Conservation (phyloP, 2,888 invertebrate species). For the Apotomis betuletana region DNA sequence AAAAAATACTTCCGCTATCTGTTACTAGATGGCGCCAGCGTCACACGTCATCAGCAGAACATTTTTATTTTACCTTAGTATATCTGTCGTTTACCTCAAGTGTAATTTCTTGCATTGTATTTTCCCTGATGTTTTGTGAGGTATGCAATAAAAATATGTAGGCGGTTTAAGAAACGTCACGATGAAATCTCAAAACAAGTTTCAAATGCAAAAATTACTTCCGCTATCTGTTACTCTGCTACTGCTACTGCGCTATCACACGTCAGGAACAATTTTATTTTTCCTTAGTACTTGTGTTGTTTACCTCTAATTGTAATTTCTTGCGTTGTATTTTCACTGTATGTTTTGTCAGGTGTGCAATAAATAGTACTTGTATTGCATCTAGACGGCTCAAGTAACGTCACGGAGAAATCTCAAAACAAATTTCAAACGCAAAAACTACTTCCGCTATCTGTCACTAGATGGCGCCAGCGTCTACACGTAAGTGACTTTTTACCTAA, state of each 20-base stretch:
- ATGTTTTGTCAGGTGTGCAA: too few species aligned
- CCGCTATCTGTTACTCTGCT: not conserved
- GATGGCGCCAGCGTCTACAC: not conserved
- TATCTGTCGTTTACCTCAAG: too few species aligned
- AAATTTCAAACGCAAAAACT: too few species aligned
- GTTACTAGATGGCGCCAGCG: too few species aligned
- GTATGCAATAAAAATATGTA: constrained; percentile 78
- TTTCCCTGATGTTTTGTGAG: too few species aligned
- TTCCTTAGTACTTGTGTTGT: constrained; percentile 71
- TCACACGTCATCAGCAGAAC: not conserved
- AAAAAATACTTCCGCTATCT: not conserved
- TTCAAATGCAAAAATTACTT: not conserved
- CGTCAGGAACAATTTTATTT: not conserved
- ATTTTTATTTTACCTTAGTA: constrained; percentile 71
- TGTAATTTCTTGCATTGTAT: too few species aligned
- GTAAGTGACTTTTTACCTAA: constrained; percentile 69
- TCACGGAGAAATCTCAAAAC: constrained; percentile 77
- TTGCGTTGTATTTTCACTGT: too few species aligned
- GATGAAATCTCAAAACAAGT: constrained; percentile 64
- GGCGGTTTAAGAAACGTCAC: constrained; percentile 88
- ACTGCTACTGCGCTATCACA: not conserved
- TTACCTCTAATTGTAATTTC: too few species aligned
- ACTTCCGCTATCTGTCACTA: not conserved
- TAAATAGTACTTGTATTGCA: constrained; percentile 50
- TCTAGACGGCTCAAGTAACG: constrained; percentile 90